Percentiles rank a stretch among this genome's conserved stretches.
phyloP scores from a whole-genome alignment of 1,140 invertebrate species.

The Drosophila ohnishii region DNA sequence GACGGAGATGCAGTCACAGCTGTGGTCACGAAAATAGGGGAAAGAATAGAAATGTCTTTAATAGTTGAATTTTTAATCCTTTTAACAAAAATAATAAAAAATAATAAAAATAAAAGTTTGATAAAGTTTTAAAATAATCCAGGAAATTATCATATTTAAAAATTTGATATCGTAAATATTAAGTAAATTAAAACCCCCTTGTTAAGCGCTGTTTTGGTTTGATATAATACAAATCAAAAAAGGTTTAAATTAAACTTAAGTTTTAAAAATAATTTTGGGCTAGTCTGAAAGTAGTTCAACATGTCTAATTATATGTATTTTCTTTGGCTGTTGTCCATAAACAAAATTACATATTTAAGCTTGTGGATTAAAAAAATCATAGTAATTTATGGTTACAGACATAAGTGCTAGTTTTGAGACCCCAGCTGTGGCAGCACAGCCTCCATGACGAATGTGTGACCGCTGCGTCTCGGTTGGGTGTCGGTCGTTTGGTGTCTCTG shows the following conservation, averaged over 20 bases:
- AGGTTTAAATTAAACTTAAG: too few species aligned
- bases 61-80: too few species aligned
- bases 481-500: constrained; percentile 37
- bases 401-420: constrained; percentile 23
- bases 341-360: constrained; percentile 1
- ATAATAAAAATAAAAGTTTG: too few species aligned
- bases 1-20: constrained; percentile 36
- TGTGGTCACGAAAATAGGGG: not conserved
- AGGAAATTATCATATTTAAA: not conserved
- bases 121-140: not conserved
- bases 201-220: not conserved
- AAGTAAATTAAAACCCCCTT: fast-evolving
- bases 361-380: constrained; percentile 1
- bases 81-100: too few species aligned
- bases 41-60: too few species aligned
- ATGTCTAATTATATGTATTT: constrained; percentile 4
- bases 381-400: not conserved
- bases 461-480: constrained; percentile 49
- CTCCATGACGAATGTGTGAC: constrained; percentile 53
- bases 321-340: not conserved
- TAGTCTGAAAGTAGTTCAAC: not conserved
- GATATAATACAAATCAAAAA: not conserved
- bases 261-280: not conserved
- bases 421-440: constrained; percentile 8
- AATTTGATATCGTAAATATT: not conserved